phyloP scores from a whole-genome alignment of 2,113 vertebrate genomes.

The Tursiops truncatus region DNA sequence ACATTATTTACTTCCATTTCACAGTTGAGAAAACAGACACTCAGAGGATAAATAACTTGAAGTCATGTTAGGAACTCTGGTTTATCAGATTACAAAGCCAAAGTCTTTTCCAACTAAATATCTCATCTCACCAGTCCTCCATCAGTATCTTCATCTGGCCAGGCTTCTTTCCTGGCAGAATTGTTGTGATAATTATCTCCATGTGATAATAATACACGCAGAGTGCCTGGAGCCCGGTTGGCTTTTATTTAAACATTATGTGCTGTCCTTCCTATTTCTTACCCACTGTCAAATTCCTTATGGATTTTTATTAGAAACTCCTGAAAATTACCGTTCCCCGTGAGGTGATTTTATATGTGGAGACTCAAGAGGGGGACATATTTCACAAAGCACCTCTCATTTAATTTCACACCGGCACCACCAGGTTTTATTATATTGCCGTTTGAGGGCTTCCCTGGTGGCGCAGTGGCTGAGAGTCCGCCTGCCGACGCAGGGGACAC shows the following conservation, averaged over 20 bases:
- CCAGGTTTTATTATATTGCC: neutral
- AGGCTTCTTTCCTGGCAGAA: too few species aligned
- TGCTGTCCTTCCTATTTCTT: neutral
- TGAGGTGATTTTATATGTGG: neutral
- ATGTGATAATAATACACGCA: neutral
- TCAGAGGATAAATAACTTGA: neutral
- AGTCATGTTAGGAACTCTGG: neutral
- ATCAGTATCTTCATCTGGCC: neutral
- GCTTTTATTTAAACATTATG: neutral
- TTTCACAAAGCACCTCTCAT: neutral
- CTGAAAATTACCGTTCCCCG: neutral
- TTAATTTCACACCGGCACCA: neutral
- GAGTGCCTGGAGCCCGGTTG: neutral
- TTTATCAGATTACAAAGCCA: conserved; percentile 13
- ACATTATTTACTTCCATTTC: neutral
- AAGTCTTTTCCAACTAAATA: neutral
- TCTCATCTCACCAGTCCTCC: neutral
- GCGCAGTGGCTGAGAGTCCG: too few species aligned
- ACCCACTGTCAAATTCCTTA: neutral
- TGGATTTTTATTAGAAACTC: neutral
- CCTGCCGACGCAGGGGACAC: too few species aligned
- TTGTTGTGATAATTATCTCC: too few species aligned
- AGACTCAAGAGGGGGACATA: neutral
- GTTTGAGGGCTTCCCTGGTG: neutral
- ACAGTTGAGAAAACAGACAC: neutral